A percentile compares a stretch with the other conserved stretches of the same genome.
Conservation (phyloP, 1,140 invertebrate species). For the Drosophila parvula region DNA sequence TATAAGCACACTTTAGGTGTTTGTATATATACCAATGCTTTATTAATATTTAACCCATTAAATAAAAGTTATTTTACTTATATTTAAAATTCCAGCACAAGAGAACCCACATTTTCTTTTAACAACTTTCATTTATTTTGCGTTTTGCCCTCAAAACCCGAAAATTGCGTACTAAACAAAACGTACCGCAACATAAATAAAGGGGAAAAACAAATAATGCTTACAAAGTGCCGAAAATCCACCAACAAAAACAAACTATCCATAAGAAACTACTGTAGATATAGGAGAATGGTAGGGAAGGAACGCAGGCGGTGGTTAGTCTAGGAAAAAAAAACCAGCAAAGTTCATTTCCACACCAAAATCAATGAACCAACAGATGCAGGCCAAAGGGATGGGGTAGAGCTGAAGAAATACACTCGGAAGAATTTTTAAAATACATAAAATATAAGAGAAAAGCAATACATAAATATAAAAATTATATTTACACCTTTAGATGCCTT, state of each 20-base stretch:
- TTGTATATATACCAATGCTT: neutral
- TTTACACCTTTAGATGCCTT: neutral
- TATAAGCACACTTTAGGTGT: neutral
- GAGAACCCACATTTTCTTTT: slow-evolving; percentile 3
- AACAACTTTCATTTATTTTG: slow-evolving; percentile 39
- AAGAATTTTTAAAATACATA: neutral
- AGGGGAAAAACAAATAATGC: slow-evolving; percentile 77
- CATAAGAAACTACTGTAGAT: slow-evolving; percentile 16
- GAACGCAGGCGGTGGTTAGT: slow-evolving; percentile 15
- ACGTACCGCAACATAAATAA: slow-evolving; percentile 72
- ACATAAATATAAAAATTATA: neutral
- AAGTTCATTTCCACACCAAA: slow-evolving; percentile 81
- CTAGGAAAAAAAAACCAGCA: slow-evolving; percentile 56
- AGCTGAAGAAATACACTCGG: slow-evolving; percentile 2
- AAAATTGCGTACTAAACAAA: slow-evolving; percentile 72
- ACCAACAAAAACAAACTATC: slow-evolving; percentile 27
- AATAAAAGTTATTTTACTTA: neutral
- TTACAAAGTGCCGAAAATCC: slow-evolving; percentile 76
- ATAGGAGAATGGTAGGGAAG: slow-evolving; percentile 12
- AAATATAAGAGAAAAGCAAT: neutral
- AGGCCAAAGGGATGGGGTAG: slow-evolving; percentile 12
- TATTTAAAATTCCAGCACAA: neutral
- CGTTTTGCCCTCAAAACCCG: slow-evolving; percentile 27
- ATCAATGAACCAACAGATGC: slow-evolving; percentile 76
- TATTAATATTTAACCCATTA: neutral